These are phyloP conservation scores for Salvelinus namaycush DNA, from an alignment of 2,113 vertebrate species.

Conservation along the genomic window DNA sequence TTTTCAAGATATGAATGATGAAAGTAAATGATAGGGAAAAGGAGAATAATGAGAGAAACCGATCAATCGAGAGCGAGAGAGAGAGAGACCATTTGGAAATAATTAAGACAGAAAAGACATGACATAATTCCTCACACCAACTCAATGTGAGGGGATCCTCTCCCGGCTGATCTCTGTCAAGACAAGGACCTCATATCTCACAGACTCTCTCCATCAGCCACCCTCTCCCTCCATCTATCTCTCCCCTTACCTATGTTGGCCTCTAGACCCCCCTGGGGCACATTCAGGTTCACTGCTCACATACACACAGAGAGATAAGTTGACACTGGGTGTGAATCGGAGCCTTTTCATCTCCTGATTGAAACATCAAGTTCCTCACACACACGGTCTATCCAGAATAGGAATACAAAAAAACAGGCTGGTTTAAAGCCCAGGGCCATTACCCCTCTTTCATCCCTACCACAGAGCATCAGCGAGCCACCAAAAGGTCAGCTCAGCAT, in stretches of 20 bases:
- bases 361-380: neutral
- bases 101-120: too few relatives aligned
- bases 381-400: neutral
- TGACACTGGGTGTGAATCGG: neutral
- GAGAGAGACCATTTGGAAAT: too few relatives aligned
- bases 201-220: neutral
- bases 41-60: too few relatives aligned
- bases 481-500: neutral
- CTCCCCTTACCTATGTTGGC: neutral
- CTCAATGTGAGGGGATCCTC: too few relatives aligned
- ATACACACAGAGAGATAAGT: neutral
- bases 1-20: too few relatives aligned
- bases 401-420: neutral
- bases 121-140: too few relatives aligned
- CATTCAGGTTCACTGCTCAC: neutral
- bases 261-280: neutral
- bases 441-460: neutral
- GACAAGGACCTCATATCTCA: neutral
- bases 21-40: too few relatives aligned
- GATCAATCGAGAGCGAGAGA: too few relatives aligned
- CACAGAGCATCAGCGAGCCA: too few relatives aligned
- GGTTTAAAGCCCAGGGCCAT: neutral
- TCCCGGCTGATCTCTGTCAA: too few relatives aligned
- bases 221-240: neutral
- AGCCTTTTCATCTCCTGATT: slow-evolving; percentile 4